Base-by-base conservation (phyloP, 2,797 vertebrate genomes). In the Rhinoraja longicauda region DNA sequence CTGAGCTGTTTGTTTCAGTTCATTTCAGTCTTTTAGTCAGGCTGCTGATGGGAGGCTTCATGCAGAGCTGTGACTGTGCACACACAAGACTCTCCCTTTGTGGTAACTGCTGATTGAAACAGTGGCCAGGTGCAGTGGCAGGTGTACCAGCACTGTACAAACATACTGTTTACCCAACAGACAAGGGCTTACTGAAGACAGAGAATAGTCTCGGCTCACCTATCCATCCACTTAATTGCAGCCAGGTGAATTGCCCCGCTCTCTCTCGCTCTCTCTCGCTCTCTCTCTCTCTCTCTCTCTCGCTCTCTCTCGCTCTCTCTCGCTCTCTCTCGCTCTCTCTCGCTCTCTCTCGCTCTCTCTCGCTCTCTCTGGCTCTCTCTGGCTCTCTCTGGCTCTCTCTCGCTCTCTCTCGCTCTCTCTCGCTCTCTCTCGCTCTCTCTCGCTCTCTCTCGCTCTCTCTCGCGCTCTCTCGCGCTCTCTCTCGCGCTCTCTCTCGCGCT, bases 131-230 rank as follows among this genome's bases (percentile, higher is more conserved):
- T 98, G 97, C 96, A 95, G 94, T 94, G 96, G 96, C 97, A 97
- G 97, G 97, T 97, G 97, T 96, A 96, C 94, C 95, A 95, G 96
- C 96, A 96, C 95, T 97, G 95, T 94, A 96, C 96, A 98, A 98
- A 98, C 97, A 98, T 93, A 62, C 0, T 95, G 95, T 95, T 95
- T 95, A 93, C 93, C 45, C 72, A 75, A 57, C 90, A 92, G 70
- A 75, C 90, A 92, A 75, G 90, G 45, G 90, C n/a, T 92, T 75
- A 75, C 67, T 92, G 29, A 92, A 57, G 26, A 92, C 57, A 92
- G 39, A 75, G 39, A 75, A 92, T 73, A 73, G 36, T 39, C 4
- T n/a, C n/a, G 26, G 39, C 72, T 75, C 5, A 26, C 70, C 45
- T 92, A 12, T 75, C 45, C 67, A 67, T 72, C 67, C 70, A 39